Evolutionary conservation across 2,113 vertebrate species (phyloP).

Genomic region (Cepphus grylle): DNA sequence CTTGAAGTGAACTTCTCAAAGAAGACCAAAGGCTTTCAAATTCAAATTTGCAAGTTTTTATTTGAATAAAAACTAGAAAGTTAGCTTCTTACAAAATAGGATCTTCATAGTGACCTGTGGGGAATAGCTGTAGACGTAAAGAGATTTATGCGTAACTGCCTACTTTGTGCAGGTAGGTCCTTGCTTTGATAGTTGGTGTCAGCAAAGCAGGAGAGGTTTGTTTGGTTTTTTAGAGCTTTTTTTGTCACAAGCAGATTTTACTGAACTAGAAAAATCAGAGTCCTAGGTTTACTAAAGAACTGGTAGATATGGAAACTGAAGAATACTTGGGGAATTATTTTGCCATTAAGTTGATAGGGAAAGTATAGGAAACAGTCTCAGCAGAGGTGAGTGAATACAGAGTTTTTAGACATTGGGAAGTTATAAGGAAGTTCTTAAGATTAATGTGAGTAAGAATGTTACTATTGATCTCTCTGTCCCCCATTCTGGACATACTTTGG

Average conservation of each 20-base stretch:
- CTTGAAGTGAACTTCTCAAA: not conserved
- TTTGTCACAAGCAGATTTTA: not conserved
- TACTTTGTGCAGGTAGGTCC: not conserved
- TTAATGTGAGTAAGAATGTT: not conserved
- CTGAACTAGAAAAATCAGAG: not conserved
- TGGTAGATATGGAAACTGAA: not conserved
- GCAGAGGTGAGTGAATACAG: not conserved
- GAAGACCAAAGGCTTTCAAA: not conserved
- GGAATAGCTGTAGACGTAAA: not conserved
- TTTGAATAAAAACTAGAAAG: not conserved
- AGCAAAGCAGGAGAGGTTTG: not conserved
- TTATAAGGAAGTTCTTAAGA: not conserved
- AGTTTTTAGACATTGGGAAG: not conserved
- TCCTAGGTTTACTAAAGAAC: not conserved
- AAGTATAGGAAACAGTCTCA: not conserved
- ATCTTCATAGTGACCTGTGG: not conserved
- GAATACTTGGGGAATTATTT: not conserved
- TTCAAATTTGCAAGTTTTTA: not conserved
- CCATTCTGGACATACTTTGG: not conserved
- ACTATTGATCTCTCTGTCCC: not conserved
- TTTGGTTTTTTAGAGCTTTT: not conserved
- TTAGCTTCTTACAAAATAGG: not conserved
- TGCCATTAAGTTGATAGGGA: not conserved
- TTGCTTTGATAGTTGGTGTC: not conserved
- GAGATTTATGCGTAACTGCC: not conserved